Evolutionary conservation across 2,797 vertebrate species (phyloP), one percentile per base, ranked within the genome.

Genomic region (Phataginus tricuspis): DNA sequence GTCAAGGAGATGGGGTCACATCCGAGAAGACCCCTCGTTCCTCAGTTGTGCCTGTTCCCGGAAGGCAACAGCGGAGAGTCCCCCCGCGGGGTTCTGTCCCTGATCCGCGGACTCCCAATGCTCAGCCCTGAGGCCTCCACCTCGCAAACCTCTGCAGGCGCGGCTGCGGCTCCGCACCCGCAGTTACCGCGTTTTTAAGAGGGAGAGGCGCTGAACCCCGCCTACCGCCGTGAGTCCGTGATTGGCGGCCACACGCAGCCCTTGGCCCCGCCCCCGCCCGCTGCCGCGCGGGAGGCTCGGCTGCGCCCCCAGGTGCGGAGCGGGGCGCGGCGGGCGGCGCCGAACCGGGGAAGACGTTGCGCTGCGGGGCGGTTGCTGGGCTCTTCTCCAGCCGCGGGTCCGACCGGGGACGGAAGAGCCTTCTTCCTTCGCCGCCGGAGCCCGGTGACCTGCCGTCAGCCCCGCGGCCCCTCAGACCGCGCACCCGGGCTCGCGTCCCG

Each of bases 291-390:
- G 21, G 63, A 63, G 4, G 85, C 74, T 86, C 39, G 63, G 95
- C 49, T 88, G 92, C 77, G 63, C n/a, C 85, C 90, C 57, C 96
- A 97, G 98, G 98, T 97, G 92, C 84, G 66, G 69, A 88, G 90
- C 57, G 53, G 95, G 94, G 69, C 93, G 88, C 51, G 7, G 94
- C 89, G 63, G 94, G 92, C 34, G 12, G 90, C 51, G 55, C 86
- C 53, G 34, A 94, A 87, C 96, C 93, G 96, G 93, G 96, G 90
- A 82, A 42, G 90, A 79, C 93, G 89, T 79, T 18, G 94, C 71
- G 29, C 18, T 3, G 19, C 13, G 80, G 21, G 29, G 87, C 83
- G 64, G 69, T 75, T 39, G 86, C 78, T 51, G 80, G 45, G 45
- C 84, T 15, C 53, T 69, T 78, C 55, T 68, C 53, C 29, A 80